A percentile compares a stretch with the other conserved stretches of the same genome.
These are phyloP conservation scores for Oryzias celebensis DNA, from an alignment of 2,113 vertebrate species.

Conservation along the genomic window DNA sequence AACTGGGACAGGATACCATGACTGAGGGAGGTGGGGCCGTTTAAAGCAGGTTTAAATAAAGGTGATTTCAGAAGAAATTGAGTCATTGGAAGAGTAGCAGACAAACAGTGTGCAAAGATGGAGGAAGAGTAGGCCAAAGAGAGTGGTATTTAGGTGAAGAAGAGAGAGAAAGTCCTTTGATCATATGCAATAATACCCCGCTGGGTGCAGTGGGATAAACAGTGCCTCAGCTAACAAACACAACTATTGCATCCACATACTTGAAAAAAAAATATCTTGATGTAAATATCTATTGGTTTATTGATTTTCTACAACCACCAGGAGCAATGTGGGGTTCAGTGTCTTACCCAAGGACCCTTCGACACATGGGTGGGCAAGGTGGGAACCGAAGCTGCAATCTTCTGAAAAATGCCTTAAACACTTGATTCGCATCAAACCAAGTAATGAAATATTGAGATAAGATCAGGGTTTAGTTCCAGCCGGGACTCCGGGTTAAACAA, in stretches of 20 bases:
- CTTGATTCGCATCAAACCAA: no score
- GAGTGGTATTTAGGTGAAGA: constrained; percentile 27
- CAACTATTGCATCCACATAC: neutral
- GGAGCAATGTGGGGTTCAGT: no score
- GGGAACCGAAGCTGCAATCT: no score
- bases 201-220: constrained; percentile 22
- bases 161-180: constrained; percentile 43
- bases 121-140: constrained; percentile 18
- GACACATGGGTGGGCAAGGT: no score
- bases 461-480: no score
- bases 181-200: constrained; percentile 44
- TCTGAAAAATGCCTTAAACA: no score
- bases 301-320: no score
- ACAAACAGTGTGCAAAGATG: neutral
- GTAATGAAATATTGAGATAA: no score
- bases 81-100: constrained; percentile 23
- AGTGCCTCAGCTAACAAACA: constrained; percentile 52
- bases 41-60: constrained; percentile 9
- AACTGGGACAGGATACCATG: constrained; percentile 43
- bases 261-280: neutral
- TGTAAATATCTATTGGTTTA: neutral
- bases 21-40: constrained; percentile 12
- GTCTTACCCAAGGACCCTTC: no score
- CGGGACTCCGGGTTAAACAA: no score
- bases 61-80: constrained; percentile 29